phyloP scores from a whole-genome alignment of 2,888 invertebrate species.

The Drosophila seclusa region DNA sequence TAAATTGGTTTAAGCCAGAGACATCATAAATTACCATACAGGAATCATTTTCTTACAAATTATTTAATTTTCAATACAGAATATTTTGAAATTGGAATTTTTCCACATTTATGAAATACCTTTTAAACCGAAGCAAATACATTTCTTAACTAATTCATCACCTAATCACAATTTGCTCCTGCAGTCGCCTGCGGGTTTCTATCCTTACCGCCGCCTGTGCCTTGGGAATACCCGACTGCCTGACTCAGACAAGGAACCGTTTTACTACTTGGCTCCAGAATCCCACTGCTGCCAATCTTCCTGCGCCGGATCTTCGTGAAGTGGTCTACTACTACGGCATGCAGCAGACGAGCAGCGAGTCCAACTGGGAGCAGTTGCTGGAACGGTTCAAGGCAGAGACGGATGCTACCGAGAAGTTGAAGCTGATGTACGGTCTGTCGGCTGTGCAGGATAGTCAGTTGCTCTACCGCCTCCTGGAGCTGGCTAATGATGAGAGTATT shows the following conservation, averaged over 20 bases:
- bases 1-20: too few relatives aligned
- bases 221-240: conserved; percentile 87
- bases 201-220: conserved; percentile 88
- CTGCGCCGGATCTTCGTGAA: conserved; percentile 88
- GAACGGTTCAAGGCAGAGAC: conserved; percentile 88
- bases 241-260: conserved; percentile 86
- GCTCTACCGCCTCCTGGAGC: conserved; percentile 88
- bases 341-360: conserved; percentile 86
- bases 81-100: too few relatives aligned
- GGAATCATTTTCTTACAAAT: too few relatives aligned
- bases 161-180: neutral
- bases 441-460: conserved; percentile 88
- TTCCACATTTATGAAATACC: neutral
- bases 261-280: conserved; percentile 88
- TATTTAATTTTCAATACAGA: too few relatives aligned
- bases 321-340: conserved; percentile 90
- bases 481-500: conserved; percentile 89
- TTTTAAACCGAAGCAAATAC: too few relatives aligned
- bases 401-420: conserved; percentile 91
- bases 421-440: conserved; percentile 90
- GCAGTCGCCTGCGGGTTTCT: conserved; percentile 88
- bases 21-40: too few relatives aligned
- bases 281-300: conserved; percentile 74
- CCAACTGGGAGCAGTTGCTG: conserved; percentile 91
- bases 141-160: too few relatives aligned